phyloP scores from a whole-genome alignment of 2,797 vertebrate species.

The Poecile montanus region DNA sequence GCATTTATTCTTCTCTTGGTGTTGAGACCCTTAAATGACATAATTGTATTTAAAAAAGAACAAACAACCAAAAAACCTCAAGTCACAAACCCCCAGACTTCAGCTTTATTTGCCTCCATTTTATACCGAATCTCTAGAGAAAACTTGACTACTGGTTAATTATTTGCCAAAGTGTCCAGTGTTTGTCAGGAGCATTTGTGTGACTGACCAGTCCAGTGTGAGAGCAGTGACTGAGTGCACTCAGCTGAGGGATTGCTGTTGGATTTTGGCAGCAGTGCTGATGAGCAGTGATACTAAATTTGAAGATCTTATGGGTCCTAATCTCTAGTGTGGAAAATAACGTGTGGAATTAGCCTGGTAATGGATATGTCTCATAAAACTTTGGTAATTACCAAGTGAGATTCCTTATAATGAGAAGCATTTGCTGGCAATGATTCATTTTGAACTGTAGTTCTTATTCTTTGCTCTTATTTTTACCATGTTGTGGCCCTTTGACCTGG shows the following conservation, averaged over 20 bases:
- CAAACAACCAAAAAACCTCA: background rate
- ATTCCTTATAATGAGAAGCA: constrained; percentile 76
- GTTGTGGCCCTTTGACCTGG: constrained; percentile 90
- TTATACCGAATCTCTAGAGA: background rate
- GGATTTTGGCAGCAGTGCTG: background rate
- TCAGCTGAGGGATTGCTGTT: background rate
- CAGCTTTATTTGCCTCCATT: background rate
- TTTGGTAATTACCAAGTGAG: constrained; percentile 37
- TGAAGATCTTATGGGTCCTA: background rate
- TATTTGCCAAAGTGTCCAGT: background rate
- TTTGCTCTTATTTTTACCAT: constrained; percentile 86
- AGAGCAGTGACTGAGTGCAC: background rate
- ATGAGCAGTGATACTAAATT: background rate
- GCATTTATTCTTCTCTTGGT: background rate
- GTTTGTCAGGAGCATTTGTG: background rate
- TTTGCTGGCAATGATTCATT: constrained; percentile 69
- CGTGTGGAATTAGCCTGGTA: background rate
- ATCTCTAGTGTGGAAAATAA: background rate
- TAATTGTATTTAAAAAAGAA: background rate
- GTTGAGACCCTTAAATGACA: background rate
- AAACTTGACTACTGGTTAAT: background rate
- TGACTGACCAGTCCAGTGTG: background rate
- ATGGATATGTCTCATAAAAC: background rate
- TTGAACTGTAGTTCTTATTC: constrained; percentile 79
- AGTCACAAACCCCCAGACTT: background rate